Conservation (phyloP, 2,888 invertebrate species). For the Horisme vitalbata region DNA sequence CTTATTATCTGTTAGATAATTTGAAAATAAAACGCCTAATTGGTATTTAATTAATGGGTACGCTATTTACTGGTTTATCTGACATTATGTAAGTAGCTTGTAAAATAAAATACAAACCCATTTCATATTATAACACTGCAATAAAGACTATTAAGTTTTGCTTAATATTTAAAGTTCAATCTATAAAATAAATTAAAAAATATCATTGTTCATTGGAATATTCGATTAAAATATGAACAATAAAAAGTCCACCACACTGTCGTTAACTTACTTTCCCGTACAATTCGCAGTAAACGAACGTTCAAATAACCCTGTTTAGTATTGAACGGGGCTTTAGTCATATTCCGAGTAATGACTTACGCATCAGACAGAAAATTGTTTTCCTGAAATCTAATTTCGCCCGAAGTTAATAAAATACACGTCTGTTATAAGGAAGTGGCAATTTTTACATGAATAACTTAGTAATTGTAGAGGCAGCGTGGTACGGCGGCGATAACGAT, state of each 20-base stretch:
- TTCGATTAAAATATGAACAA: not conserved
- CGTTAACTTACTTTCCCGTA: conserved; percentile 6
- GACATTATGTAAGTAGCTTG: too few relatives aligned
- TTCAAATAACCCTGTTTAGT: conserved; percentile 19
- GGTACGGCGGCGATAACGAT: conserved; percentile 18
- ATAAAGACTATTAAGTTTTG: too few relatives aligned
- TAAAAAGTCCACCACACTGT: not conserved
- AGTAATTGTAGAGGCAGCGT: conserved; percentile 19
- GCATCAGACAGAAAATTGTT: conserved; percentile 28
- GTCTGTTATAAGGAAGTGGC: conserved; percentile 5
- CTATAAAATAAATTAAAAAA: too few relatives aligned
- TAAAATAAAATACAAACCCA: too few relatives aligned
- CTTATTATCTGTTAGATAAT: too few relatives aligned
- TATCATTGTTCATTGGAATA: too few relatives aligned
- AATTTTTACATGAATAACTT: conserved; percentile 11
- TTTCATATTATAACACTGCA: too few relatives aligned
- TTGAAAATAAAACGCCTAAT: too few relatives aligned
- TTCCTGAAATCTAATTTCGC: conserved; percentile 23
- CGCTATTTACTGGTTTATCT: too few relatives aligned
- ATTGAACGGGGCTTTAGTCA: conserved; percentile 28
- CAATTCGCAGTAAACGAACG: conserved; percentile 14
- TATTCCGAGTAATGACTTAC: conserved; percentile 30
- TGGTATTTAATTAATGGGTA: too few relatives aligned
- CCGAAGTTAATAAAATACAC: conserved; percentile 4
- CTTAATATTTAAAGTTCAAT: too few relatives aligned